phyloP scores from a whole-genome alignment of 64 coral and sea anemone species.

The Orbicella faveolata region DNA sequence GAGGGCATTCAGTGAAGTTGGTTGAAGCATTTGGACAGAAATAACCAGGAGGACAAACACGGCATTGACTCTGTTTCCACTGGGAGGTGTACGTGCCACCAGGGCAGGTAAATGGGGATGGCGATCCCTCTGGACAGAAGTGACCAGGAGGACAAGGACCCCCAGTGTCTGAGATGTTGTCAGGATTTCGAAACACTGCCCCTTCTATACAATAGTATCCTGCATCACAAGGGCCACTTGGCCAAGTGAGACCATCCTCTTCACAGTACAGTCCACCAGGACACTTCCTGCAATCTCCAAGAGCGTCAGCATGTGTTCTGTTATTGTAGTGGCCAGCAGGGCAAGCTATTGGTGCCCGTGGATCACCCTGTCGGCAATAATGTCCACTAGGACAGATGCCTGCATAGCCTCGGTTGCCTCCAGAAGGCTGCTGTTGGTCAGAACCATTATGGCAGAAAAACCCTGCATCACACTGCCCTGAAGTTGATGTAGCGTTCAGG shows the following conservation, averaged over 20 bases:
- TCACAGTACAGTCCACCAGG: conserved; percentile 88
- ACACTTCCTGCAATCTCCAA: conserved; percentile 67
- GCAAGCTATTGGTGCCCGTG: conserved; percentile 75
- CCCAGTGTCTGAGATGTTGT: conserved; percentile 73
- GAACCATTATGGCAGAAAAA: conserved; percentile 97
- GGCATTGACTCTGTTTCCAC: conserved; percentile 79
- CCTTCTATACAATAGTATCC: conserved; percentile 84
- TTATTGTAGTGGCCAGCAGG: conserved; percentile 87
- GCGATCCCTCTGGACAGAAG: conserved; percentile 77
- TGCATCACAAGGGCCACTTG: conserved; percentile 80
- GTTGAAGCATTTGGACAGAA: conserved; percentile 98
- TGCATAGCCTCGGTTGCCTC: conserved; percentile 87
- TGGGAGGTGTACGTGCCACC: conserved; percentile 83
- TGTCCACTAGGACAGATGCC: conserved; percentile 90
- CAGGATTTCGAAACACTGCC: conserved; percentile 65
- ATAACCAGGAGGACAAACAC: conserved; percentile 76
- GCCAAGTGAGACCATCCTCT: conserved; percentile 83
- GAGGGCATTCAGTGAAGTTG: conserved; percentile 69
- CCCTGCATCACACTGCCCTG: conserved; percentile 76
- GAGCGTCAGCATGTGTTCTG: conserved; percentile 53
- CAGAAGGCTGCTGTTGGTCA: conserved; percentile 75
- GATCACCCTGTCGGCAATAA: conserved; percentile 77
- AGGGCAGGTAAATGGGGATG: conserved; percentile 71
- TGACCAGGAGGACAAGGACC: conserved; percentile 92
- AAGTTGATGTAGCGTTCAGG: conserved; percentile 65